These are phyloP conservation scores for Cichlasoma orientale DNA, from an alignment of 2,797 vertebrate genomes.

Conservation along the genomic window DNA sequence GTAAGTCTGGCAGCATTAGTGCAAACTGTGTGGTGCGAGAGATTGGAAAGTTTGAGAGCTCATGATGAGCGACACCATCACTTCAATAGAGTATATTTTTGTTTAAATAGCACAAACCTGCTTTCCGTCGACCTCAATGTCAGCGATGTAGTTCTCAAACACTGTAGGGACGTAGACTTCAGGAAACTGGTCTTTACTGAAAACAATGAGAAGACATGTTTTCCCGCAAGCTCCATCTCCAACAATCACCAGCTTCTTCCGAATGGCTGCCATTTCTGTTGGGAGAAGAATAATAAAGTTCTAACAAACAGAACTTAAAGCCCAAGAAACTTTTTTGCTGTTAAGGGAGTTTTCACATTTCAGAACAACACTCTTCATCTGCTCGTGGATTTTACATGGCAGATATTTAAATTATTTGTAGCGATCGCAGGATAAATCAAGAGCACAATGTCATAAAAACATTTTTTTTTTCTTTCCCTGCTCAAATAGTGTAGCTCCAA, in stretches of 20 bases:
- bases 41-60: neutral
- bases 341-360: neutral
- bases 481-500: conserved; percentile 3
- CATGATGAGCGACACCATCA: too few species aligned
- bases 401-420: conserved; percentile 26
- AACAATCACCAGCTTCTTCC: conserved; percentile 98
- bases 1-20: neutral
- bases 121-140: conserved; percentile 96
- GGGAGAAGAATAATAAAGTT: conserved; percentile 35
- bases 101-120: conserved; percentile 83
- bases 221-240: conserved; percentile 97
- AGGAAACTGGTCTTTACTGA: conserved; percentile 98
- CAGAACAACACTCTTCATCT: neutral
- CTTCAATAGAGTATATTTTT: neutral
- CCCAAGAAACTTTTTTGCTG: neutral
- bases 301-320: neutral
- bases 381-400: neutral
- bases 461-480: neutral
- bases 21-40: neutral
- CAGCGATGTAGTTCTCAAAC: conserved; percentile 99
- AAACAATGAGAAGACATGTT: conserved; percentile 96
- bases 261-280: conserved; percentile 92
- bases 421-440: conserved; percentile 3
- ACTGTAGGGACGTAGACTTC: conserved; percentile 98
- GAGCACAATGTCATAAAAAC: neutral